These are phyloP conservation scores for Tetragonisca angustula DNA, from an alignment of 2,888 invertebrate genomes.

Conservation along the genomic window DNA sequence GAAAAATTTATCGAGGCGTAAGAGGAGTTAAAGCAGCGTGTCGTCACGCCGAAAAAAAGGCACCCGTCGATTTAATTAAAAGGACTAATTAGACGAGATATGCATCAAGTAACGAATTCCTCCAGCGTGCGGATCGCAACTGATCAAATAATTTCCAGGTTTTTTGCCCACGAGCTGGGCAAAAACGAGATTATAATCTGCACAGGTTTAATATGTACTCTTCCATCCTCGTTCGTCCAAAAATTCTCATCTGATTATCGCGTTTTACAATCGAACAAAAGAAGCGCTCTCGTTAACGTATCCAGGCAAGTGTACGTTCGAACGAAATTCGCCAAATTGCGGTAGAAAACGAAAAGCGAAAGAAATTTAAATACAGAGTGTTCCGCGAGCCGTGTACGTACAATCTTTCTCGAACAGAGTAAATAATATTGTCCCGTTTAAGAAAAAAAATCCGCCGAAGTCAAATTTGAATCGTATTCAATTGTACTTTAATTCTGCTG, in stretches of 20 bases:
- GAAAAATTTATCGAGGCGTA: neutral
- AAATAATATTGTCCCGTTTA: no score
- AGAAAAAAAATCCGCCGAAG: no score
- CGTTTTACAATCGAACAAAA: conserved; percentile 33
- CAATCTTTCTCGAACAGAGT: no score
- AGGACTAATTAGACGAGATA: conserved; percentile 25
- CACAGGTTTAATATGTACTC: neutral
- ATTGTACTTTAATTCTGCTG: no score
- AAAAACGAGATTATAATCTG: conserved; percentile 19
- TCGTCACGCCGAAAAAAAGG: neutral
- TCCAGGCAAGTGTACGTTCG: conserved; percentile 3
- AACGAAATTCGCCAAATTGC: neutral
- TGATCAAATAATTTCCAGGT: neutral
- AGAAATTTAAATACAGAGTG: neutral
- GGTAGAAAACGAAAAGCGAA: neutral
- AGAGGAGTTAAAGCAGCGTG: neutral
- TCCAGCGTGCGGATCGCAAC: neutral
- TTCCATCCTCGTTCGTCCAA: conserved; percentile 15
- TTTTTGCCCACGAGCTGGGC: neutral
- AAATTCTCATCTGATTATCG: conserved; percentile 41
- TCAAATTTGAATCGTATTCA: no score
- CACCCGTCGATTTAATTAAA: conserved; percentile 14
- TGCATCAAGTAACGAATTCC: neutral
- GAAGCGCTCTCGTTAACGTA: conserved; percentile 37
- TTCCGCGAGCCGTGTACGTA: no score